phyloP scores from a whole-genome alignment of 2,888 invertebrate species.

The Pocota personata region DNA sequence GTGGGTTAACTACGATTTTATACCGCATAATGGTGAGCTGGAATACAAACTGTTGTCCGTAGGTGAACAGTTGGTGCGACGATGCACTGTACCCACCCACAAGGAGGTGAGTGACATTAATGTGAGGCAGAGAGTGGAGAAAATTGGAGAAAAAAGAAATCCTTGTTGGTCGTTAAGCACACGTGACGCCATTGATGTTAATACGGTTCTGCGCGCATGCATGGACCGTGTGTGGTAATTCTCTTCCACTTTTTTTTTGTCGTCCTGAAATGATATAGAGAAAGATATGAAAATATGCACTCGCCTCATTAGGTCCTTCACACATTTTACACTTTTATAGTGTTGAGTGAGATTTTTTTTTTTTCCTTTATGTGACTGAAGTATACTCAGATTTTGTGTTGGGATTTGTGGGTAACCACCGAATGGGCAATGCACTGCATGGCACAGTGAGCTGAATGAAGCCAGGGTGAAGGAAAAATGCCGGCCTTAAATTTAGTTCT shows the following conservation, averaged over 20 bases:
- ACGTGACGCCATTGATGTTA: constrained; percentile 70
- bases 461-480: not conserved
- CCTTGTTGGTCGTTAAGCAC: constrained; percentile 67
- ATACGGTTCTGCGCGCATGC: constrained; percentile 53
- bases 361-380: constrained; percentile 13
- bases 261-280: constrained; percentile 43
- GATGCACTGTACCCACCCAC: constrained; percentile 30
- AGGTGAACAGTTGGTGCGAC: constrained; percentile 7
- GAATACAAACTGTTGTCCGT: constrained; percentile 11
- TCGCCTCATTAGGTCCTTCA: constrained; percentile 63
- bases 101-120: constrained; percentile 30
- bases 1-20: constrained; percentile 26
- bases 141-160: not conserved
- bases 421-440: not conserved
- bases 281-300: constrained; percentile 42
- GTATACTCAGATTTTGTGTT: constrained; percentile 40
- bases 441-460: not conserved
- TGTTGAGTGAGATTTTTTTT: constrained; percentile 31
- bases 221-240: constrained; percentile 50
- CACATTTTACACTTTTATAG: constrained; percentile 48
- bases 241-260: constrained; percentile 8
- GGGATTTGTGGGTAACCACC: constrained; percentile 60
- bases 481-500: constrained; percentile 27
- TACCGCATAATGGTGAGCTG: constrained; percentile 38
- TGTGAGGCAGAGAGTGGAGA: not conserved